Percentiles rank a stretch among this genome's conserved stretches.
Conservation (phyloP, 2,113 vertebrate genomes). For the Rhodinocichla rosea region DNA sequence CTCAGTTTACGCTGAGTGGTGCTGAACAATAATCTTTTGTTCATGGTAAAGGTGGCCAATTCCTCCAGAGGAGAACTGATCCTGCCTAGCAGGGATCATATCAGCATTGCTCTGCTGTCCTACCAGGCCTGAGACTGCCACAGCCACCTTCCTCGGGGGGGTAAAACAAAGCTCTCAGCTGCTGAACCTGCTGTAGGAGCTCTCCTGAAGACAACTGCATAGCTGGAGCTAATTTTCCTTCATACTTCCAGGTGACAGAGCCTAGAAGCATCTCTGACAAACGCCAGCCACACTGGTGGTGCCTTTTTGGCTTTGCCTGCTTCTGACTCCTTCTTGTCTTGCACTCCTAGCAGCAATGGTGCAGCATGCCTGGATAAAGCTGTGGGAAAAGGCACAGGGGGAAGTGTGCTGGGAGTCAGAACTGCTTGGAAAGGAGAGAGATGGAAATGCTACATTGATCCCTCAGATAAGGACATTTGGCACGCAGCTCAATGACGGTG, state of each 20-base stretch:
- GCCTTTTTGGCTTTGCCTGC: background rate
- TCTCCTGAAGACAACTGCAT: background rate
- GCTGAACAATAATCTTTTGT: background rate
- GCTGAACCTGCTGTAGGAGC: background rate
- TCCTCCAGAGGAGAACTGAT: background rate
- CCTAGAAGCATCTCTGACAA: background rate
- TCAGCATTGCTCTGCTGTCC: background rate
- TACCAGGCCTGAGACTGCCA: background rate
- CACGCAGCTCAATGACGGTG: background rate
- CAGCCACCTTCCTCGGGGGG: background rate
- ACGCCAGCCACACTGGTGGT: accelerated
- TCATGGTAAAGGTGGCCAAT: background rate
- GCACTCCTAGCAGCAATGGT: background rate
- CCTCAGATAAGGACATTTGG: background rate
- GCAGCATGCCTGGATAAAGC: background rate
- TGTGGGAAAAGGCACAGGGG: accelerated
- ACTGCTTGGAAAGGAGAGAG: background rate
- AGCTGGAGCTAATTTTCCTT: background rate
- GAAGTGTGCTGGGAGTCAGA: accelerated
- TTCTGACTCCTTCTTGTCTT: background rate
- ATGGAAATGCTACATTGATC: background rate
- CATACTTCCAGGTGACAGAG: background rate
- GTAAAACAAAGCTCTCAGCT: background rate
- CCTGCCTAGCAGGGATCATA: background rate
- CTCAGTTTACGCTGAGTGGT: background rate